A percentile compares a stretch with the other conserved stretches of the same genome.
Conservation (phyloP, 1,140 invertebrate genomes). For the Anoplophora glabripennis region DNA sequence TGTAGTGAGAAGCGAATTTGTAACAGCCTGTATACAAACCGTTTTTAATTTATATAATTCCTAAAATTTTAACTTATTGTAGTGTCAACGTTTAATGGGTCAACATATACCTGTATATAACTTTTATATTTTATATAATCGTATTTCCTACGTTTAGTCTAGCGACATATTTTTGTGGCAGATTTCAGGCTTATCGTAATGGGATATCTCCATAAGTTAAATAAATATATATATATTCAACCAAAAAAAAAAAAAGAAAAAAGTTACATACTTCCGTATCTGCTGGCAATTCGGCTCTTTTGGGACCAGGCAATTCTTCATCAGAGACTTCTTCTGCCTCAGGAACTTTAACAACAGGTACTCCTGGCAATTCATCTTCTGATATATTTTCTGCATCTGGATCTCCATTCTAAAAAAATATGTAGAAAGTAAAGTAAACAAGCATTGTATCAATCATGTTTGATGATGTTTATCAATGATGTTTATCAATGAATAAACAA, state of each 20-base stretch:
- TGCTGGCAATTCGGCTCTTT: conserved; percentile 70
- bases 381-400: conserved; percentile 68
- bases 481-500: not conserved
- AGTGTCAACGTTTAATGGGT: too few species aligned
- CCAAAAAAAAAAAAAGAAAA: not conserved
- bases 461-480: not conserved
- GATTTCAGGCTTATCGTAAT: too few species aligned
- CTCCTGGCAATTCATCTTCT: conserved; percentile 61
- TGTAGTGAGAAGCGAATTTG: too few species aligned
- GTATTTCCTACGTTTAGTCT: too few species aligned
- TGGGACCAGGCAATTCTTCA: conserved; percentile 72
- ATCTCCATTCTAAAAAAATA: conserved; percentile 40
- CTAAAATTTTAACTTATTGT: too few species aligned
- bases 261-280: conserved; percentile 63
- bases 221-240: too few species aligned
- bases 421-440: not conserved
- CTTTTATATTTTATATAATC: too few species aligned
- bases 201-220: too few species aligned
- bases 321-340: conserved; percentile 70
- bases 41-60: too few species aligned
- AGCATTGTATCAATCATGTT: not conserved
- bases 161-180: too few species aligned
- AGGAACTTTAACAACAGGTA: conserved; percentile 49
- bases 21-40: too few species aligned
- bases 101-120: too few species aligned